Evolutionary conservation across 2,113 vertebrate genomes (phyloP).

Genomic region (Spea multiplicata): DNA sequence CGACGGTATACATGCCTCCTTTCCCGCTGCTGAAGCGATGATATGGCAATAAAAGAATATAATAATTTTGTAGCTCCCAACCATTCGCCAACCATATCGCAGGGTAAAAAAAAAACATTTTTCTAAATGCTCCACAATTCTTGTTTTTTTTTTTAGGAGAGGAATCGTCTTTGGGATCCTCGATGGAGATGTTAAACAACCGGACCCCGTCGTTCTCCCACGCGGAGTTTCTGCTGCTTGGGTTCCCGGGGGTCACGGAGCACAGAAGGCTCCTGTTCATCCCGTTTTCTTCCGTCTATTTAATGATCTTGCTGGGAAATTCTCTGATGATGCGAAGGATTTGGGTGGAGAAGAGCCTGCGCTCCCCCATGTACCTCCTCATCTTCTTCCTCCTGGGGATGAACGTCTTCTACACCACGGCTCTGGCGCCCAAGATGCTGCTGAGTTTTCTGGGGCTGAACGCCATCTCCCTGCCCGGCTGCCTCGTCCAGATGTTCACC

Average conservation of each 20-base stretch:
- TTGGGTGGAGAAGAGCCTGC: conserved; percentile 10
- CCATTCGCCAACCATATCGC: too few species aligned
- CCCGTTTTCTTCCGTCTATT: conserved; percentile 12
- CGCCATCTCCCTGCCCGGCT: conserved; percentile 61
- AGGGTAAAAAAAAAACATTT: too few species aligned
- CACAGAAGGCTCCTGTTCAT: background rate
- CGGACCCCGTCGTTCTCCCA: background rate
- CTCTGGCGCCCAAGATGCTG: conserved; percentile 64
- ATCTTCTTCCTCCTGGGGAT: background rate
- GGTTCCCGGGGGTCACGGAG: background rate
- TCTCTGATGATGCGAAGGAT: background rate
- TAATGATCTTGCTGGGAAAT: conserved; percentile 5
- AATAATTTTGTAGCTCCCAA: too few species aligned
- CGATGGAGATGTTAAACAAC: background rate
- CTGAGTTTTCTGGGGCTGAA: conserved; percentile 58
- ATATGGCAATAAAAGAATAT: too few species aligned
- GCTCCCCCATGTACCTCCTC: conserved; percentile 9
- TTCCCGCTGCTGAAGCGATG: too few species aligned
- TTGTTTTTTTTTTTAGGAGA: too few species aligned
- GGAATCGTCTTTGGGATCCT: too few species aligned
- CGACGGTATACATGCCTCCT: too few species aligned
- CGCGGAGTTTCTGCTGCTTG: background rate
- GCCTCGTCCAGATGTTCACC: conserved; percentile 75
- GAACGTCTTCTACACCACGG: conserved; percentile 1
- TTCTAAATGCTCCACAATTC: too few species aligned